phyloP scores from a whole-genome alignment of 1,140 invertebrate species.

The Dreissena polymorpha region DNA sequence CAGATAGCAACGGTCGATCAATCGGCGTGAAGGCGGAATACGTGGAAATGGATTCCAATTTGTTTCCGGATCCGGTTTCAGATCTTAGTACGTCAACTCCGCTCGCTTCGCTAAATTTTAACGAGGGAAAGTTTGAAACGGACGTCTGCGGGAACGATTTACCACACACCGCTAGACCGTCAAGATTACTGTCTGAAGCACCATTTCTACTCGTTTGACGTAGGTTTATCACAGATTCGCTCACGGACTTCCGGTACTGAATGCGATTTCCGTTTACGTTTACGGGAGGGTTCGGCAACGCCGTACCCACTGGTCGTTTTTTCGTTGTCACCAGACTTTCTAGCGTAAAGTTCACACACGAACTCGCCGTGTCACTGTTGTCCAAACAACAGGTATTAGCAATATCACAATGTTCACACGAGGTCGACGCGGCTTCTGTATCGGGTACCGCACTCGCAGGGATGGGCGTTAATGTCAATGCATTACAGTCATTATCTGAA shows the following conservation, averaged over 20 bases:
- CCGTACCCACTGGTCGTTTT: conserved; percentile 19
- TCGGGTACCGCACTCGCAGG: neutral
- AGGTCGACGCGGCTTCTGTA: neutral
- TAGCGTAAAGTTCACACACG: conserved; percentile 31
- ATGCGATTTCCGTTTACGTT: conserved; percentile 31
- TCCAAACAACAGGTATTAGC: conserved; percentile 21
- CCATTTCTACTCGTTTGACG: conserved; percentile 27
- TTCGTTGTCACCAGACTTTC: conserved; percentile 16
- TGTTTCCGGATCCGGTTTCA: too few species aligned
- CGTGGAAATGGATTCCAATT: neutral
- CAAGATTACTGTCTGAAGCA: conserved; percentile 28
- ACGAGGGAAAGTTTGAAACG: neutral
- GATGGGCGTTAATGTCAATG: neutral
- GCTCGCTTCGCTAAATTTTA: too few species aligned
- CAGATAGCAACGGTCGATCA: neutral
- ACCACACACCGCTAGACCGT: conserved; percentile 47
- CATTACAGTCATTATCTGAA: conserved; percentile 1
- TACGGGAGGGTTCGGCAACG: conserved; percentile 19
- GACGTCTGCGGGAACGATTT: conserved; percentile 35
- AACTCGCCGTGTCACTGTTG: conserved; percentile 38
- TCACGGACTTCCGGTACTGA: conserved; percentile 48
- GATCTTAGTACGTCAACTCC: too few species aligned
- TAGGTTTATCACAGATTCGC: conserved; percentile 44
- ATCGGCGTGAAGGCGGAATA: neutral
- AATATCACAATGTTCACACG: conserved; percentile 27